phyloP scores from a whole-genome alignment of 1,140 invertebrate genomes.

The Bombus balteatus region DNA sequence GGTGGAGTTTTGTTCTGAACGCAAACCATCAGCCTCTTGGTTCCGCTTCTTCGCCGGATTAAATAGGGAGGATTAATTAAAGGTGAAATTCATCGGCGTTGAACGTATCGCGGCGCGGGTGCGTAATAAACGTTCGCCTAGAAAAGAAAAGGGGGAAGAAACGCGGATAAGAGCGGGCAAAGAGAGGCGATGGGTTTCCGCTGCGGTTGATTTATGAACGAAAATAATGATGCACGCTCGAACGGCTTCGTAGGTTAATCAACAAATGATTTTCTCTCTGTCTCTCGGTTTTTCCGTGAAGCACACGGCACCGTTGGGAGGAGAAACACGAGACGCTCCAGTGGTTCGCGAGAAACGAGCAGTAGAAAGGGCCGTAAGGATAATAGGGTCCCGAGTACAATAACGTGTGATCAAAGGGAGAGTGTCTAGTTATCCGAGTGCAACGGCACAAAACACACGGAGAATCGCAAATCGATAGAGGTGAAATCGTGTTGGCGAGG shows the following conservation, averaged over 20 bases:
- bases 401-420: constrained; percentile 58
- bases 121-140: constrained; percentile 17
- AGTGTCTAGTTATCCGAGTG: constrained; percentile 62
- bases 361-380: constrained; percentile 34
- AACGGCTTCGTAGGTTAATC: constrained; percentile 27
- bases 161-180: background rate
- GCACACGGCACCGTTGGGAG: background rate
- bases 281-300: background rate
- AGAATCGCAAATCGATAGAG: constrained; percentile 74
- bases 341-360: constrained; percentile 26
- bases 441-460: constrained; percentile 68
- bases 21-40: background rate
- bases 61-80: constrained; percentile 50
- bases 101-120: background rate
- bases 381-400: constrained; percentile 56
- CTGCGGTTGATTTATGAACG: constrained; percentile 21
- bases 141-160: background rate
- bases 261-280: constrained; percentile 38
- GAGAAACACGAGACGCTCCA: constrained; percentile 23
- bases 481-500: constrained; percentile 71
- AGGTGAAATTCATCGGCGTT: constrained; percentile 25
- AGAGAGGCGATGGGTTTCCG: no score
- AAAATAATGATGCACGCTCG: constrained; percentile 42
- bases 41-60: constrained; percentile 20
- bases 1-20: constrained; percentile 1